Evolutionary conservation across 2,113 vertebrate genomes (phyloP).

Genomic region (Triplophysa siluroides): DNA sequence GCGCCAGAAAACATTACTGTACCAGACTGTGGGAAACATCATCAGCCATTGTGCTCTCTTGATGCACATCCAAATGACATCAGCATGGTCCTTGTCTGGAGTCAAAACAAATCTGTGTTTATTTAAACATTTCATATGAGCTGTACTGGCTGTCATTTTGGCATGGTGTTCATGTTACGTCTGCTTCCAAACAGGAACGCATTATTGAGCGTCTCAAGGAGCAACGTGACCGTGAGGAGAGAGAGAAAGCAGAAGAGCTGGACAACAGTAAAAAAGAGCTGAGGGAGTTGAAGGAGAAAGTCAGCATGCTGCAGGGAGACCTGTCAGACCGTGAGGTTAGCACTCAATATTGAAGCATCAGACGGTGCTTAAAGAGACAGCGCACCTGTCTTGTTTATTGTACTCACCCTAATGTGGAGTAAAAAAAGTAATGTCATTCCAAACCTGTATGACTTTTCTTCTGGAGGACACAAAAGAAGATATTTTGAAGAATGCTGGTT

Average conservation of each 20-base stretch:
- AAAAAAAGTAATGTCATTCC: no score
- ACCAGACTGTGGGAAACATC: neutral
- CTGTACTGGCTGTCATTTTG: constrained; percentile 6
- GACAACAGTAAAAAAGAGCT: constrained; percentile 94
- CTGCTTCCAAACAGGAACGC: constrained; percentile 75
- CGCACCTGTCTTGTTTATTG: no score
- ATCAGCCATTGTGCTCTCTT: neutral
- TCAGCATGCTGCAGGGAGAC: constrained; percentile 93
- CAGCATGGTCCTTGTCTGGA: neutral
- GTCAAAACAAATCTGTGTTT: constrained; percentile 12
- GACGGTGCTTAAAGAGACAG: neutral
- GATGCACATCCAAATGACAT: constrained; percentile 18
- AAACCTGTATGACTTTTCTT: no score
- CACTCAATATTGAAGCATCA: neutral
- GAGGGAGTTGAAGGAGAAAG: constrained; percentile 93
- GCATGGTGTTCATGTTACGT: neutral
- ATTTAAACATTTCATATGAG: constrained; percentile 2
- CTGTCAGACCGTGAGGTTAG: constrained; percentile 96
- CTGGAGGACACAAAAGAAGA: no score
- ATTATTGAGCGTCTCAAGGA: constrained; percentile 98
- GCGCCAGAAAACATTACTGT: neutral
- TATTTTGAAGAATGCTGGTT: no score
- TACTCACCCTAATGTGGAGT: no score
- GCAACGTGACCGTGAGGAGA: constrained; percentile 91
- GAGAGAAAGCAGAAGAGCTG: constrained; percentile 93